Conservation (phyloP, 92 coral and sea anemone genomes). For the Bergia sp. region DNA sequence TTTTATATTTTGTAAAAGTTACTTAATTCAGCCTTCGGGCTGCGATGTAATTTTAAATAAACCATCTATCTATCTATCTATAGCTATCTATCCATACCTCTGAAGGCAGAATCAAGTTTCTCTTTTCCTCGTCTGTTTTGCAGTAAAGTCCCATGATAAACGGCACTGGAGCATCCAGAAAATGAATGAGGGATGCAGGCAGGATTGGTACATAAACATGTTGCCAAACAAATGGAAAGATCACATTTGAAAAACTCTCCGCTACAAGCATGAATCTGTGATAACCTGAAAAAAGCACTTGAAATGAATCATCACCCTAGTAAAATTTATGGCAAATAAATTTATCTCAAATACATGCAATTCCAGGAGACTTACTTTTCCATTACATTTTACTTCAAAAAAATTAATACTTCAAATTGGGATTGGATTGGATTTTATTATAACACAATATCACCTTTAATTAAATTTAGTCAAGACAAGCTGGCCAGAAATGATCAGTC, state of each 20-base stretch:
- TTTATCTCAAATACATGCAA: neutral
- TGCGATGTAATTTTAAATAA: too few species aligned
- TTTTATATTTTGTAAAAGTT: neutral
- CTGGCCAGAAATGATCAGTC: too few species aligned
- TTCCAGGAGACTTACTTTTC: too few species aligned
- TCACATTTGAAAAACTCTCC: conserved; percentile 74
- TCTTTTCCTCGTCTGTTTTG: conserved; percentile 71
- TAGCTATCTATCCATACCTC: conserved; percentile 59
- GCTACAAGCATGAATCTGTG: conserved; percentile 95
- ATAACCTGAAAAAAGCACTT: conserved; percentile 59
- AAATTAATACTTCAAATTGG: too few species aligned
- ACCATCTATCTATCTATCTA: too few species aligned
- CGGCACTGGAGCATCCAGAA: conserved; percentile 97
- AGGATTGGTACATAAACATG: conserved; percentile 98
- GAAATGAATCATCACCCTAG: too few species aligned
- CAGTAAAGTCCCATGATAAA: conserved; percentile 94
- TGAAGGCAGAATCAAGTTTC: conserved; percentile 77
- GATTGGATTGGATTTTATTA: too few species aligned
- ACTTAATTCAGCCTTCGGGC: too few species aligned
- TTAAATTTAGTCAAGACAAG: too few species aligned
- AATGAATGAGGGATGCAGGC: conserved; percentile 91
- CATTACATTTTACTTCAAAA: too few species aligned
- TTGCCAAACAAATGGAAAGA: conserved; percentile 96
- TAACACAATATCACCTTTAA: too few species aligned
- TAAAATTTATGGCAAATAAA: neutral